Evolutionary conservation across 2,113 vertebrate genomes (phyloP).

Genomic region (Cynoglossus semilaevis): DNA sequence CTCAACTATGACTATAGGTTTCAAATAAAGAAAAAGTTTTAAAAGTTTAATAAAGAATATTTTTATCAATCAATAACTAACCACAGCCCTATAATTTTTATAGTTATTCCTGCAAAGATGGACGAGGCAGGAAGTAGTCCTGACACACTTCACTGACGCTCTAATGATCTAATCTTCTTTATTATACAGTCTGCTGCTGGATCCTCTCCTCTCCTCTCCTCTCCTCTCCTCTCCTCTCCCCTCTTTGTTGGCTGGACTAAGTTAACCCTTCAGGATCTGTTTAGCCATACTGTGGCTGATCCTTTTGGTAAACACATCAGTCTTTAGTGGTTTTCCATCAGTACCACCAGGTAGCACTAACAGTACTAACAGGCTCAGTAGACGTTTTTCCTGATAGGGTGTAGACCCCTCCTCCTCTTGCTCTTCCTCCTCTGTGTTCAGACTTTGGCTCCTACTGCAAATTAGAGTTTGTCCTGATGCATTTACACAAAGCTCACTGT

Average conservation of each 20-base stretch:
- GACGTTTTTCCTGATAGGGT: constrained; percentile 25
- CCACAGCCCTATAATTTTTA: too few relatives aligned
- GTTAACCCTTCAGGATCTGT: constrained; percentile 53
- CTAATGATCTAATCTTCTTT: neutral
- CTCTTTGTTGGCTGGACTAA: constrained; percentile 14
- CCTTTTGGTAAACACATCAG: constrained; percentile 61
- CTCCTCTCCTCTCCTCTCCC: neutral
- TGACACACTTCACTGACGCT: too few relatives aligned
- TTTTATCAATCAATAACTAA: too few relatives aligned
- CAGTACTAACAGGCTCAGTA: constrained; percentile 64
- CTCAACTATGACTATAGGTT: too few relatives aligned
- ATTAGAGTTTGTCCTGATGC: constrained; percentile 45
- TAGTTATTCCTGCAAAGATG: too few relatives aligned
- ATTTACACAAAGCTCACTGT: constrained; percentile 45
- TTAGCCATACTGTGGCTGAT: constrained; percentile 59
- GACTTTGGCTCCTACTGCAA: constrained; percentile 15
- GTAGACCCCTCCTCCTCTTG: constrained; percentile 2
- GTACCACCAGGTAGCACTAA: constrained; percentile 59
- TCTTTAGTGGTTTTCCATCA: constrained; percentile 66
- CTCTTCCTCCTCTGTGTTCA: constrained; percentile 17
- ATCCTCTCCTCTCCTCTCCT: neutral
- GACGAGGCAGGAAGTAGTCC: too few relatives aligned
- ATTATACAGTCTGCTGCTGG: too few relatives aligned
- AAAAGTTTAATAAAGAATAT: too few relatives aligned
- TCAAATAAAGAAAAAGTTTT: too few relatives aligned